Conservation (phyloP, 1,140 invertebrate genomes). For the Aplysia californica region DNA sequence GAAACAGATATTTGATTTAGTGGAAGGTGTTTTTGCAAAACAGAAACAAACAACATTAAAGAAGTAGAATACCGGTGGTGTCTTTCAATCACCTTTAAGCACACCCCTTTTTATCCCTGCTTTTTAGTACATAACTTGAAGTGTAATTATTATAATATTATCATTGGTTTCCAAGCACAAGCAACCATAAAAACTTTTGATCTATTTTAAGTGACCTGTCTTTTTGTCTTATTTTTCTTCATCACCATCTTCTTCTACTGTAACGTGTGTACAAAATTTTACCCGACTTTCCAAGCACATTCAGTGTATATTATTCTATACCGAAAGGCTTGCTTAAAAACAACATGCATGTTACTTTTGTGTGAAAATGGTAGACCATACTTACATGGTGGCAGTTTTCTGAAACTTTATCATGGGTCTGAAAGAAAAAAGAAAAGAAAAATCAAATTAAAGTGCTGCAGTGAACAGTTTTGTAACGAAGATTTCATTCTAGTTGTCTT, state of each 20-base stretch:
- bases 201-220: no score
- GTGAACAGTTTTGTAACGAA: not conserved
- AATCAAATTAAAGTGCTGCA: not conserved
- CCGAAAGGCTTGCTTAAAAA: not conserved
- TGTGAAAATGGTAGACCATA: constrained; percentile 21
- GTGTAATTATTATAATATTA: no score
- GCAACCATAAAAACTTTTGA: no score
- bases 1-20: not conserved
- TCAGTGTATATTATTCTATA: not conserved
- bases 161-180: no score
- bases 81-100: no score
- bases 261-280: not conserved
- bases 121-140: no score
- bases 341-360: not conserved
- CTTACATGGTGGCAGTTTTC: constrained; percentile 59
- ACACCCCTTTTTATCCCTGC: no score
- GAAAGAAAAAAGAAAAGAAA: constrained; percentile 36
- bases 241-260: not conserved
- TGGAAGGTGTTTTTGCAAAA: not conserved
- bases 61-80: not conserved
- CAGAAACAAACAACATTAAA: not conserved
- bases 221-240: no score
- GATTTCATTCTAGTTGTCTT: no score
- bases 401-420: constrained; percentile 47
- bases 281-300: not conserved